Base-by-base conservation (phyloP, 1,140 invertebrate species). In the Chelonus insularis region DNA sequence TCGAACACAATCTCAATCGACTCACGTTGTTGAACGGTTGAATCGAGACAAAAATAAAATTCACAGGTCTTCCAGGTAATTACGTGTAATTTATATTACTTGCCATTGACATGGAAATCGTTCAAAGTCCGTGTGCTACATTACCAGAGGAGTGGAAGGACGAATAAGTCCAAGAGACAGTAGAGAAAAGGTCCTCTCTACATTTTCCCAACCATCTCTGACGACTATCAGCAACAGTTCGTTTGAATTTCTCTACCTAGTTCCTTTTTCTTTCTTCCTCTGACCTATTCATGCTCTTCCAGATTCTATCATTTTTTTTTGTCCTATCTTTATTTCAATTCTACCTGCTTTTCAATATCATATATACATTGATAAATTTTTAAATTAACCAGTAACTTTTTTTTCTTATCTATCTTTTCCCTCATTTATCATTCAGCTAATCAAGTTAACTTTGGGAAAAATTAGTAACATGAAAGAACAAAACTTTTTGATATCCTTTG, bases 51-150 rank as follows among this genome's bases (percentile, higher is more conserved):
- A 55, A 63, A 57, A 67, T 55, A 43, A 59, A 67, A 63, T 65
- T 54, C 36, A 16, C 21, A 64, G 72, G 69, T 70, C 68, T 32
- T 51, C 54, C 67, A 65, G 71, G 79, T 80, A 81, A 81, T 80
- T 80, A 75, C 73, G 70, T 79, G 74, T 80, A 81, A 80, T 81
- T 81, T 81, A 80, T 80, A 80, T 81, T 81, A 81, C 78, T 77
- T 69, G 66, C 71, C 71, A 80, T 81, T 81, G 79, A 77, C 70
- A 80, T 81, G 79, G 71, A 80, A 81, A 81, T 81, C 67, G 54
- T 67, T 34, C 37, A 21, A 16, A 56, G 59, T 54, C 20, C 58
- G 50, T 54, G 39, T 54, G 50, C 47, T 18, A 21, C 32, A 25
- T 29, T 39, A 18, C 8, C 12, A 11, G 11, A 36, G 18, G 32